Conservation (phyloP, 2,113 vertebrate genomes). For the Brachirus orientalis region DNA sequence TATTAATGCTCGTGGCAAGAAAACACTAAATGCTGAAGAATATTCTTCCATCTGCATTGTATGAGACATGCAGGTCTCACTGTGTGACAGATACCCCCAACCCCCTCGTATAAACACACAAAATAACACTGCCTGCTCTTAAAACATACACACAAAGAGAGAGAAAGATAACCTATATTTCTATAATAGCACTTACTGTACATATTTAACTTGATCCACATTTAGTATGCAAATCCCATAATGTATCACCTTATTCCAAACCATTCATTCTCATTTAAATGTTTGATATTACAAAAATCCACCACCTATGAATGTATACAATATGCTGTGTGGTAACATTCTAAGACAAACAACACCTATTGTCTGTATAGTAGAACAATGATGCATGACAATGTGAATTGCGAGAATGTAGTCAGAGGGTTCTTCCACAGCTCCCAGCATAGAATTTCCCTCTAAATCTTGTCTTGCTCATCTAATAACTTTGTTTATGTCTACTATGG, state of each 20-base stretch:
- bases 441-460: constrained; percentile 60
- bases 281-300: constrained; percentile 46
- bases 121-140: constrained; percentile 30
- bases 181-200: constrained; percentile 59
- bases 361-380: constrained; percentile 63
- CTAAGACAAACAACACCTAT: constrained; percentile 59
- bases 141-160: constrained; percentile 46
- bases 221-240: constrained; percentile 63
- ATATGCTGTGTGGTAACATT: constrained; percentile 55
- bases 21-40: constrained; percentile 61
- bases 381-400: constrained; percentile 64
- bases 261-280: constrained; percentile 70
- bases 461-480: constrained; percentile 72
- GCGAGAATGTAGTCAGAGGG: constrained; percentile 53
- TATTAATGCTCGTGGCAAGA: constrained; percentile 77
- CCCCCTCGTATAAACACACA: constrained; percentile 6
- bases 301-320: constrained; percentile 26
- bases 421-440: constrained; percentile 42
- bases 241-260: constrained; percentile 41
- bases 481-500: constrained; percentile 74
- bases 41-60: constrained; percentile 81
- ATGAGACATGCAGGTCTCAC: constrained; percentile 51
- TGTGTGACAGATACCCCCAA: constrained; percentile 46
- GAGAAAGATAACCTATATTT: constrained; percentile 74
- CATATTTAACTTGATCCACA: constrained; percentile 68